Conservation (phyloP, 92 coral and sea anemone genomes). For the Ricordea florida region DNA sequence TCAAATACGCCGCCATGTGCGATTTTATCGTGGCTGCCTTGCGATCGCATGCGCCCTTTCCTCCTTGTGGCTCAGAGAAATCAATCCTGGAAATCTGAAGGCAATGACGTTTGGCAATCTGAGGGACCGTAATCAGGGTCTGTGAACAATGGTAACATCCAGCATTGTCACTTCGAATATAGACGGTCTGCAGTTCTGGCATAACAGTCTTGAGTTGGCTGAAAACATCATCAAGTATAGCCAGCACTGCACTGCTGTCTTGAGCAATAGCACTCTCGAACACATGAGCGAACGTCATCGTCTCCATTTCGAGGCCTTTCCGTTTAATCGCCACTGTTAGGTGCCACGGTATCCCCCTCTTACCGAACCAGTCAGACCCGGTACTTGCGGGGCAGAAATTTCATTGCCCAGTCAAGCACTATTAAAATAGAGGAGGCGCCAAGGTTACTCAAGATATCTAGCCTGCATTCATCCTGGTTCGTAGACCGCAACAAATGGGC, state of each 20-base stretch:
- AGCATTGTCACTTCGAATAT: conserved; percentile 45
- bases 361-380: conserved; percentile 48
- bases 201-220: conserved; percentile 28
- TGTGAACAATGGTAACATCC: conserved; percentile 46
- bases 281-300: conserved; percentile 45
- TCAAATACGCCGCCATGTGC: conserved; percentile 22
- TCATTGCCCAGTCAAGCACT: conserved; percentile 22
- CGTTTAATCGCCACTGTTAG: conserved; percentile 41
- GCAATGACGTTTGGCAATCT: conserved; percentile 27
- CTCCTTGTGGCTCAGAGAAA: conserved; percentile 60
- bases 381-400: conserved; percentile 27
- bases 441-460: conserved; percentile 1
- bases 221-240: conserved; percentile 32
- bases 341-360: conserved; percentile 36
- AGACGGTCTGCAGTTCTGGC: conserved; percentile 29
- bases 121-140: conserved; percentile 19
- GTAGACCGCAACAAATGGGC: conserved; percentile 38
- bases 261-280: conserved; percentile 39
- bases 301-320: conserved; percentile 24
- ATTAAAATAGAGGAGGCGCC: conserved; percentile 2
- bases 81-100: conserved; percentile 34
- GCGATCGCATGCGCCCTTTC: conserved; percentile 51
- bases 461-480: conserved; percentile 23
- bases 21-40: conserved; percentile 52
- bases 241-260: conserved; percentile 40